A percentile compares a stretch with the other conserved stretches of the same genome.
Evolutionary conservation across 2,113 vertebrate genomes (phyloP).

Genomic region (Nycticryphes semicollaris): DNA sequence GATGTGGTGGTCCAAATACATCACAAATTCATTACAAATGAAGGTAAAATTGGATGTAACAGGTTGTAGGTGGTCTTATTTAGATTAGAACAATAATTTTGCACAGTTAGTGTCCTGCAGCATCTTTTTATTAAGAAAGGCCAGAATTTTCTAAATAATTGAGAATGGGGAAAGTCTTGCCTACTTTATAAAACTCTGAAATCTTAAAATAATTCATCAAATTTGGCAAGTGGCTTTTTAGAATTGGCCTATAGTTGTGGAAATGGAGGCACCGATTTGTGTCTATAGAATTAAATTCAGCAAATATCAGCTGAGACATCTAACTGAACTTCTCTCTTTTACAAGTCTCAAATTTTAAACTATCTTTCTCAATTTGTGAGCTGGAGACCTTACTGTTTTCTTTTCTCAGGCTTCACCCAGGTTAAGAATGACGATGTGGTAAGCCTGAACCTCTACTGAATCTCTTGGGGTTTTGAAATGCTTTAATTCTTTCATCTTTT

Average conservation of each 20-base stretch:
- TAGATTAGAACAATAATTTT: background rate
- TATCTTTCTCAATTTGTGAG: background rate
- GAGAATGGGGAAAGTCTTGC: background rate
- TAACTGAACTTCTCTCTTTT: background rate
- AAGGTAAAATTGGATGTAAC: background rate
- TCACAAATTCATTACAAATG: background rate
- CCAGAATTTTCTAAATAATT: background rate
- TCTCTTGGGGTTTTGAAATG: background rate
- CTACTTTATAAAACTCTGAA: background rate
- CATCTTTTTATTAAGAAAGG: background rate
- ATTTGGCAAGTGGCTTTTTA: background rate
- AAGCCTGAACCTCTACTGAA: background rate
- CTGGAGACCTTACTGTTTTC: background rate
- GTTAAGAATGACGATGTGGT: background rate
- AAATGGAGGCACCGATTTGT: background rate
- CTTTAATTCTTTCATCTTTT: constrained; percentile 45
- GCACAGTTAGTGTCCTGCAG: background rate
- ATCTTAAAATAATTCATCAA: background rate
- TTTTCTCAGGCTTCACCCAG: background rate
- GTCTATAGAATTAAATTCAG: background rate
- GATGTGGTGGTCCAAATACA: background rate
- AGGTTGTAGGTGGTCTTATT: background rate
- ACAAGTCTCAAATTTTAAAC: background rate
- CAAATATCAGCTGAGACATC: background rate
- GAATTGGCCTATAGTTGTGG: background rate